These are phyloP conservation scores for Falco berigora DNA, from an alignment of 2,797 vertebrate species.

Conservation along the genomic window DNA sequence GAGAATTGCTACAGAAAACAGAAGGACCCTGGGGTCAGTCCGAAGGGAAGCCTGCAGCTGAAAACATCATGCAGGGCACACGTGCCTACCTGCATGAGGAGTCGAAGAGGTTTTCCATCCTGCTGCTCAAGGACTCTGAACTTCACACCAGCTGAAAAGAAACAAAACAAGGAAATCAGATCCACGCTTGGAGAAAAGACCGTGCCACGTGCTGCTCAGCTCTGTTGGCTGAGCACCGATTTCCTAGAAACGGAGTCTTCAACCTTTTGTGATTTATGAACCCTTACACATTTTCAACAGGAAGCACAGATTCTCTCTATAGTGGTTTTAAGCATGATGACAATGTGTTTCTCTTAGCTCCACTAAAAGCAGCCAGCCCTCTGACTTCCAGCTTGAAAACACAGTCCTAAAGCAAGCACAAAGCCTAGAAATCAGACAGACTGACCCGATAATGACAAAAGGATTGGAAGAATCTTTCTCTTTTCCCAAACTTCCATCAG, in stretches of 20 bases:
- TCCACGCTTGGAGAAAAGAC: background rate
- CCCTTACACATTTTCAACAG: background rate
- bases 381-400: background rate
- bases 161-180: background rate
- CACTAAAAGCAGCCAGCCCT: background rate
- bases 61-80: background rate
- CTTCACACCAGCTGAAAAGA: conserved; percentile 87
- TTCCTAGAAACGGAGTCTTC: background rate
- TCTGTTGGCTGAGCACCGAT: background rate
- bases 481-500: background rate
- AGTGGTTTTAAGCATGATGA: background rate
- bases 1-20: background rate
- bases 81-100: conserved; percentile 88
- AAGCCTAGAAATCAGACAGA: background rate
- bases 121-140: conserved; percentile 87
- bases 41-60: background rate
- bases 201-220: background rate
- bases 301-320: background rate
- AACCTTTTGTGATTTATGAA: background rate
- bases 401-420: background rate
- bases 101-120: conserved; percentile 83
- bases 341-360: background rate
- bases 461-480: background rate
- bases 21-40: background rate
- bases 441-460: background rate